phyloP scores from a whole-genome alignment of 1,140 invertebrate species.

The Theocolax elegans region DNA sequence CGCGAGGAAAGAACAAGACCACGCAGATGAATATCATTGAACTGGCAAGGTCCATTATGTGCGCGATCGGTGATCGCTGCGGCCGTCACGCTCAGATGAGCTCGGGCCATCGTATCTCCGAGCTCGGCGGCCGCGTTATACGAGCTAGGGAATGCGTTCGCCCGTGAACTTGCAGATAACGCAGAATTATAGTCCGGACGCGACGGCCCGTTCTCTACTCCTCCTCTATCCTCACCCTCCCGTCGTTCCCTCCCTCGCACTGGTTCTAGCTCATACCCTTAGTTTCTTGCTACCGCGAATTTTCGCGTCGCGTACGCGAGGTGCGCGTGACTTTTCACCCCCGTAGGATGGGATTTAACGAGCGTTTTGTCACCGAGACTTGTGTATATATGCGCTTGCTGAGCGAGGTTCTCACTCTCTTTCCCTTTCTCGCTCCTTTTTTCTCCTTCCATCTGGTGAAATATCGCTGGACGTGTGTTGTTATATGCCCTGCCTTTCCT shows the following conservation, averaged over 20 bases:
- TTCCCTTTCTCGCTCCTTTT: too few relatives aligned
- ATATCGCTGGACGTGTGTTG: too few relatives aligned
- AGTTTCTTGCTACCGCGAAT: conserved; percentile 8
- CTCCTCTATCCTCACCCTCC: background rate
- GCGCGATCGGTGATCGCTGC: background rate
- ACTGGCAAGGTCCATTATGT: background rate
- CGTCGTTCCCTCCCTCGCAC: too few relatives aligned
- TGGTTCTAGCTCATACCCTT: too few relatives aligned
- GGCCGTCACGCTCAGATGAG: conserved; percentile 1
- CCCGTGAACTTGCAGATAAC: conserved; percentile 61
- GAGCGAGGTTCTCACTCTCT: too few relatives aligned
- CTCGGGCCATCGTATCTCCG: too few relatives aligned
- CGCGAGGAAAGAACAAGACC: background rate
- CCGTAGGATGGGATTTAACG: conserved; percentile 10
- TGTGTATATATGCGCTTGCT: background rate
- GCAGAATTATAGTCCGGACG: conserved; percentile 57
- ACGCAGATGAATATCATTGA: background rate
- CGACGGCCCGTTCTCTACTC: conserved; percentile 37
- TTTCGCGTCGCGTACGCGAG: background rate
- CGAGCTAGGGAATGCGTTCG: conserved; percentile 51
- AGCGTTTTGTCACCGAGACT: conserved; percentile 17
- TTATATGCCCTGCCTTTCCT: too few relatives aligned
- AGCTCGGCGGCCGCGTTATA: too few relatives aligned
- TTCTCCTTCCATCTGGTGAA: too few relatives aligned
- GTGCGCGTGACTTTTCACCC: background rate